phyloP scores from a whole-genome alignment of 2,113 vertebrate genomes.

The mouse (Mus musculus) region DNA sequence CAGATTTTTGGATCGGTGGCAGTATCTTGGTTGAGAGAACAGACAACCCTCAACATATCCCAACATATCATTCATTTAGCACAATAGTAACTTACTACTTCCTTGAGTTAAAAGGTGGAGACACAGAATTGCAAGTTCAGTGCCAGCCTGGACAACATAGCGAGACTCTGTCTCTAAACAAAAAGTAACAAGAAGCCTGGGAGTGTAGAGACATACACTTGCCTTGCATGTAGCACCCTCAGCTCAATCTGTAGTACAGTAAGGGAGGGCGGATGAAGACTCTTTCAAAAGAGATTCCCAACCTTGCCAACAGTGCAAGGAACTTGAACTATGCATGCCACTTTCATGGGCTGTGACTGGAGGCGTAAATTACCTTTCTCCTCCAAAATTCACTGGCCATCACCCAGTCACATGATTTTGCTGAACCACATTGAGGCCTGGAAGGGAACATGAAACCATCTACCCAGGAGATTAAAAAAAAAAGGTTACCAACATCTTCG shows the following conservation, averaged over 20 bases:
- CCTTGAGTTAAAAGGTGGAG: not conserved
- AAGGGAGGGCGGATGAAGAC: too few relatives aligned
- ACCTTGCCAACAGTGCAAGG: not conserved
- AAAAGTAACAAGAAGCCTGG: not conserved
- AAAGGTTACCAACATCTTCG: not conserved
- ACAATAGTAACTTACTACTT: conserved; percentile 3
- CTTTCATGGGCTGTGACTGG: not conserved
- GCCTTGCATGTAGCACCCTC: not conserved
- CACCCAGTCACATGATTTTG: conserved; percentile 33
- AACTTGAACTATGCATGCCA: not conserved
- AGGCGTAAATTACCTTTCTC: not conserved
- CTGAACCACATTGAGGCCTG: not conserved
- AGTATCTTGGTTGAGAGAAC: not conserved
- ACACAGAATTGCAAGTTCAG: not conserved
- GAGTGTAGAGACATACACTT: too few relatives aligned
- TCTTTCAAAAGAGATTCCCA: not conserved
- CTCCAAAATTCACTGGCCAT: not conserved
- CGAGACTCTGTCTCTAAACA: not conserved
- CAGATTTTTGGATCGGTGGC: not conserved
- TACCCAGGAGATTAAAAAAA: not conserved
- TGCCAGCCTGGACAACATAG: not conserved
- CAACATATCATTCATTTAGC: not conserved
- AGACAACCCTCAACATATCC: not conserved
- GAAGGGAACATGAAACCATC: not conserved
- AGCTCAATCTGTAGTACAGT: not conserved